phyloP scores from a whole-genome alignment of 2,797 vertebrate genomes.

The Poecilia wingei region DNA sequence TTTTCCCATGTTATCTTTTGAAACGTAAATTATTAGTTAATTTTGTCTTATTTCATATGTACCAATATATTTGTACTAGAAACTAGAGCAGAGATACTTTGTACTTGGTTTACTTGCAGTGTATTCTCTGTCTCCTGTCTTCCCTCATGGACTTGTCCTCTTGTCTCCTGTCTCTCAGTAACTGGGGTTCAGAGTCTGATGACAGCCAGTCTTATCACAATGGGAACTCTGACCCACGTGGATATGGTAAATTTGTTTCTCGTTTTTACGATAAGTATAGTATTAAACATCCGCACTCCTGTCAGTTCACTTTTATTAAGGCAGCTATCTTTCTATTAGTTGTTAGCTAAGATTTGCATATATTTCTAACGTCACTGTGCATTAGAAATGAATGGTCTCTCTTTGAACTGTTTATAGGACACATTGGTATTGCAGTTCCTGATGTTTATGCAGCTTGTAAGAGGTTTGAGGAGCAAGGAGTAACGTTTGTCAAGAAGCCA shows the following conservation, averaged over 20 bases:
- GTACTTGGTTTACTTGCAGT: too few relatives aligned
- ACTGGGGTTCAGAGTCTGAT: slow-evolving; percentile 96
- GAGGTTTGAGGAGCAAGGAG: slow-evolving; percentile 92
- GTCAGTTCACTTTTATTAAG: neutral
- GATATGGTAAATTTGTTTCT: slow-evolving; percentile 87
- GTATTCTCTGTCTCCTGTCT: neutral
- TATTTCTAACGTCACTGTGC: neutral
- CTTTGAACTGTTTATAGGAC: slow-evolving; percentile 79
- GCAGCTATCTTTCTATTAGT: neutral
- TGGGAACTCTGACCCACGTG: slow-evolving; percentile 95
- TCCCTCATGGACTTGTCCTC: neutral
- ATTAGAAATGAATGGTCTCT: neutral
- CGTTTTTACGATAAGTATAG: neutral
- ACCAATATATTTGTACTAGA: too few relatives aligned
- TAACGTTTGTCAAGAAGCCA: slow-evolving; percentile 96
- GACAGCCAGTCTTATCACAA: slow-evolving; percentile 91
- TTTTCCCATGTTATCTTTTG: too few relatives aligned
- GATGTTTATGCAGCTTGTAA: slow-evolving; percentile 92
- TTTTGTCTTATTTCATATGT: too few relatives aligned
- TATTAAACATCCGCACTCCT: neutral
- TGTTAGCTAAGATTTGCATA: neutral
- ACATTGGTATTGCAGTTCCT: slow-evolving; percentile 96
- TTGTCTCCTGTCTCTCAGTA: slow-evolving; percentile 77
- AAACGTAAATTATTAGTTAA: too few relatives aligned
- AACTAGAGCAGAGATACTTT: too few relatives aligned